phyloP scores from a whole-genome alignment of 2,113 vertebrate species.

The Ancistrus triradiatus region DNA sequence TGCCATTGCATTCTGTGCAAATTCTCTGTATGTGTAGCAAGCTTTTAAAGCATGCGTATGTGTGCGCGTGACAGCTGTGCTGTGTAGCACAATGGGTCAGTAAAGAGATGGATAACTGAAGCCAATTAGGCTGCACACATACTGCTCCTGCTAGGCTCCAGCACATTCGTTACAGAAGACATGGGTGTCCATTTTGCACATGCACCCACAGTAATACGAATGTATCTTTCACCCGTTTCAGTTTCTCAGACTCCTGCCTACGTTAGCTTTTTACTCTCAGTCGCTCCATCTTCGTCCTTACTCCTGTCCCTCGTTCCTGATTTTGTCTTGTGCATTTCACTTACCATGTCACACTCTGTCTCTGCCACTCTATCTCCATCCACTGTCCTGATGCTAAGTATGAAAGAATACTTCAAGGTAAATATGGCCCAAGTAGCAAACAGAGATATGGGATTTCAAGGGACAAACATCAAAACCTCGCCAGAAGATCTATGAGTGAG shows the following conservation, averaged over 20 bases:
- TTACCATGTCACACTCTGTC: constrained; percentile 10
- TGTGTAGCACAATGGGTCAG: constrained; percentile 14
- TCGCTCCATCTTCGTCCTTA: constrained; percentile 1
- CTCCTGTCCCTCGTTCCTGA: constrained; percentile 4
- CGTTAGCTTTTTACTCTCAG: constrained; percentile 10
- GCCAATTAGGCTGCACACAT: constrained; percentile 47
- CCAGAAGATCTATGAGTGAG: too few relatives aligned
- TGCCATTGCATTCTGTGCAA: constrained; percentile 11
- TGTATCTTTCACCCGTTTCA: constrained; percentile 18
- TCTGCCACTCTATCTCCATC: constrained; percentile 2
- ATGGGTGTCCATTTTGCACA: constrained; percentile 44
- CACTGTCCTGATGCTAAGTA: not conserved
- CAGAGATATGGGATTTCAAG: too few relatives aligned
- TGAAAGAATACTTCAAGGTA: too few relatives aligned
- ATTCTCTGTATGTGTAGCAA: constrained; percentile 14
- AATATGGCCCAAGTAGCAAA: too few relatives aligned
- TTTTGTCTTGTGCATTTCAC: not conserved
- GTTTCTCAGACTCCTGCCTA: constrained; percentile 9
- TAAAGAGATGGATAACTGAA: constrained; percentile 38
- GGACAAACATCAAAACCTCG: too few relatives aligned
- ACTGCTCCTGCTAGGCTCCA: constrained; percentile 37
- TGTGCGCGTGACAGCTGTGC: not conserved
- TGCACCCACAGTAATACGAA: constrained; percentile 50
- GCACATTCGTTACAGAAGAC: constrained; percentile 49
- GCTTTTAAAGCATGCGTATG: too few relatives aligned